phyloP scores from a whole-genome alignment of 2,888 invertebrate genomes.

The Drosophila affinis region DNA sequence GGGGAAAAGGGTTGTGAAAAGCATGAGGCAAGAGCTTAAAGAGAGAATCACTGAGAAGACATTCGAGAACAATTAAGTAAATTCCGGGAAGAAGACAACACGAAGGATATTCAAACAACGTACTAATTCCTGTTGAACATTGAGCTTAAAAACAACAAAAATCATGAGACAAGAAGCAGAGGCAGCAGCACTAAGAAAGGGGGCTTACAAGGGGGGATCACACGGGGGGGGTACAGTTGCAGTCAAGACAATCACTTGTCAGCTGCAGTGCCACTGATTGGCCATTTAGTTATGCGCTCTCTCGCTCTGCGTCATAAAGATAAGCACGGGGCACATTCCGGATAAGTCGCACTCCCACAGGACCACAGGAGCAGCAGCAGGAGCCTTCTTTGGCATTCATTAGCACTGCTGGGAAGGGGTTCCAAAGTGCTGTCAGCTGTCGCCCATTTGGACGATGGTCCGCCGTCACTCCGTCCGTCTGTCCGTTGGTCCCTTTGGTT shows the following conservation, averaged over 20 bases:
- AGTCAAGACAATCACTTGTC: slow-evolving; percentile 50
- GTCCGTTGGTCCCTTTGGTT: slow-evolving; percentile 50
- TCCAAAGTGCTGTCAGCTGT: slow-evolving; percentile 46
- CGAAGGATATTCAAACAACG: slow-evolving; percentile 12
- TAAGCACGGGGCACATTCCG: slow-evolving; percentile 43
- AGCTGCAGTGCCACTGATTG: slow-evolving; percentile 63
- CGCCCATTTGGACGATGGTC: slow-evolving; percentile 15
- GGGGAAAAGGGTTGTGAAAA: too few species aligned
- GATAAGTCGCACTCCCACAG: slow-evolving; percentile 19
- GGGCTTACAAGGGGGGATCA: not conserved
- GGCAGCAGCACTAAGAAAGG: slow-evolving; percentile 10
- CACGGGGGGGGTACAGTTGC: not conserved
- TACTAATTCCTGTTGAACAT: slow-evolving; percentile 20
- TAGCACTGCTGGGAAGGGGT: slow-evolving; percentile 43
- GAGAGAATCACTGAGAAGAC: not conserved
- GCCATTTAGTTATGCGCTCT: slow-evolving; percentile 66
- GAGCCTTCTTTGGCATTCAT: slow-evolving; percentile 55
- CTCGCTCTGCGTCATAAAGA: slow-evolving; percentile 54
- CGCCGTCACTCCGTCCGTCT: slow-evolving; percentile 18
- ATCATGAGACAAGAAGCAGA: not conserved
- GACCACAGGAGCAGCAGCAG: not conserved
- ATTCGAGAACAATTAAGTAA: slow-evolving; percentile 18
- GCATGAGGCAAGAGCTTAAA: too few species aligned
- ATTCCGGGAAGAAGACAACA: not conserved
- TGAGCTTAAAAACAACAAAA: slow-evolving; percentile 15